Evolutionary conservation across 2,888 invertebrate genomes (phyloP), one percentile per base, ranked within the genome.

Genomic region (Apantesis nais): DNA sequence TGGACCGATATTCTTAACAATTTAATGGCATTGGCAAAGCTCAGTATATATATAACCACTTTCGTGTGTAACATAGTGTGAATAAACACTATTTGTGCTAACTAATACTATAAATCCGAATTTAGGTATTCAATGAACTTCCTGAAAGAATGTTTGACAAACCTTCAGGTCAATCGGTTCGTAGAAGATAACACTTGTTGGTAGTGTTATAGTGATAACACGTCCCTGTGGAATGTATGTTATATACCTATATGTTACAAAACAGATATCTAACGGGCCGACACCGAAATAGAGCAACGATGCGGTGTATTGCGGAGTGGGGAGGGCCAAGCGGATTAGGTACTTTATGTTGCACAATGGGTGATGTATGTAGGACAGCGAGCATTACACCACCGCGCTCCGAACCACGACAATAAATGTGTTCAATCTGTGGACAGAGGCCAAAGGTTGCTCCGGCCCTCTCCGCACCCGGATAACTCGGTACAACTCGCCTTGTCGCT

Each of bases 331-430:
- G 58, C 62, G 72, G 72, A 72, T 73, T 67, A n/a, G n/a, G n/a
- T n/a, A 65, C 58, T 44, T n/a, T 41, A n/a, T 29, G 55, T 78
- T 76, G 71, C 81, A 62, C 76, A 67, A 80, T 55, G 52, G 31
- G 29, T 25, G 29, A 58, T 41, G 64, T 55, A 70, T 48, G 67
- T 48, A 66, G 60, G 66, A 39, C 66, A 58, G 9, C 61, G 37
- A 22, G 55, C 44, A 39, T 37, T 44, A 37, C 62, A 62, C 8
- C 65, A 52, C 48, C 63, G 41, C 14, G 14, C 67, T 48, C 41
- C 12, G 14, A 41, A 12, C 22, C 31, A 31, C 19, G 16, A 44
- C 63, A 29, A 9, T 11, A 19, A 29, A 44, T 29, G 0, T 44
- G 12, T 12, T 29, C 11, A 4, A 22, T 44, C 41, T 44, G 31